Percentiles rank a stretch among this genome's conserved stretches.
Evolutionary conservation across 2,113 vertebrate genomes (phyloP).

Genomic region (Lasiurus cinereus): DNA sequence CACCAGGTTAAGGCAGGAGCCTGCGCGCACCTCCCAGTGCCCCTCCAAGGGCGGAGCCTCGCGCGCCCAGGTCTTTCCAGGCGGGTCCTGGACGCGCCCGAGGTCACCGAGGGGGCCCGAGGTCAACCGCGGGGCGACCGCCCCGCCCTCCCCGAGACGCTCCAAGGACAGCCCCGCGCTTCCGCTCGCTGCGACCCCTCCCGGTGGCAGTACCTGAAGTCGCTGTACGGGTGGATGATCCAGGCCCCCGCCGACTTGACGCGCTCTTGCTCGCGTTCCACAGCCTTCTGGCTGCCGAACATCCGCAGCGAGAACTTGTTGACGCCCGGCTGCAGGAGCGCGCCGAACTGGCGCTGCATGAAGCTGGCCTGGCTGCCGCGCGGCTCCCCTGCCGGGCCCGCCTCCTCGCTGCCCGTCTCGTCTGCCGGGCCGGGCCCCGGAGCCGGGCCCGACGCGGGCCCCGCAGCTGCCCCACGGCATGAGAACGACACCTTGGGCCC

Average conservation of each 20-base stretch:
- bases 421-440: constrained; percentile 90
- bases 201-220: constrained; percentile 91
- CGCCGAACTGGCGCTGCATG: constrained; percentile 97
- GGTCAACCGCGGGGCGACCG: constrained; percentile 59
- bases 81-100: constrained; percentile 37
- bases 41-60: constrained; percentile 42
- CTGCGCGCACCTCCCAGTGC: not conserved
- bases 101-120: constrained; percentile 63
- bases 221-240: constrained; percentile 98
- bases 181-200: not conserved
- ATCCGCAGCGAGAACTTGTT: constrained; percentile 99
- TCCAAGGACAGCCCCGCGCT: constrained; percentile 58
- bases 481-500: constrained; percentile 86
- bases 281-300: constrained; percentile 99
- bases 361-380: constrained; percentile 92
- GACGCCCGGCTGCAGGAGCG: constrained; percentile 97
- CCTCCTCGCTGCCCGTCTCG: constrained; percentile 90
- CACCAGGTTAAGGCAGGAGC: not conserved
- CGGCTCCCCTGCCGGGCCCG: constrained; percentile 89
- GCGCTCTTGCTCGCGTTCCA: constrained; percentile 96
- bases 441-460: constrained; percentile 79
- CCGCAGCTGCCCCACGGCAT: constrained; percentile 84
- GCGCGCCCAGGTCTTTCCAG: not conserved
- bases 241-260: constrained; percentile 98
- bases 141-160: constrained; percentile 27